Conservation (phyloP, 2,888 invertebrate genomes). For the Cryptus viduatorius region DNA sequence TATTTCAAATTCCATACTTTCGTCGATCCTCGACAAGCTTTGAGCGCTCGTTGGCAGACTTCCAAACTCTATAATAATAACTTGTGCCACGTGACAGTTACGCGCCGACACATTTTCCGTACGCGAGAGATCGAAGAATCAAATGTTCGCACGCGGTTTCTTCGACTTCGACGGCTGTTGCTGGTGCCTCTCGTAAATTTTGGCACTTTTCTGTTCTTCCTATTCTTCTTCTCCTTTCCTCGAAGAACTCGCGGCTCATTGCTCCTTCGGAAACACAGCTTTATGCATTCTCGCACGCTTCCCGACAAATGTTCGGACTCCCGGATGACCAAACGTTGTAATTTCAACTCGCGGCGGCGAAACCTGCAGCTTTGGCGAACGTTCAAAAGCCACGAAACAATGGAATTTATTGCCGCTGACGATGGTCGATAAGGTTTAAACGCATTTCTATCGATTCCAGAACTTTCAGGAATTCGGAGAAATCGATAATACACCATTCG, state of each 20-base stretch:
- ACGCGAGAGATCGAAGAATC: slow-evolving; percentile 27
- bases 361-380: slow-evolving; percentile 45
- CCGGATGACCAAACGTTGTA: slow-evolving; percentile 1
- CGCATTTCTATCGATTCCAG: neutral
- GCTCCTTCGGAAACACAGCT: neutral
- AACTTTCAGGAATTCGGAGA: slow-evolving; percentile 1
- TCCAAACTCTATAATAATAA: slow-evolving; percentile 62
- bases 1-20: slow-evolving; percentile 4
- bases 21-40: slow-evolving; percentile 17
- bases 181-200: slow-evolving; percentile 32
- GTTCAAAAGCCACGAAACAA: slow-evolving; percentile 56
- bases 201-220: neutral
- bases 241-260: slow-evolving; percentile 1
- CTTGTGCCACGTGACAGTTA: slow-evolving; percentile 46
- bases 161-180: neutral
- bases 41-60: slow-evolving; percentile 48
- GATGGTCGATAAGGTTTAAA: neutral
- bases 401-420: slow-evolving; percentile 47
- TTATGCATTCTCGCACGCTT: slow-evolving; percentile 46
- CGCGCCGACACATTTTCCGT: slow-evolving; percentile 19
- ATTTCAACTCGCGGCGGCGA: slow-evolving; percentile 45
- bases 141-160: slow-evolving; percentile 35
- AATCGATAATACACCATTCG: neutral
- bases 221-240: neutral
- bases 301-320: neutral